These are phyloP conservation scores for Macropis europaea DNA, from an alignment of 2,888 invertebrate genomes.

Conservation along the genomic window DNA sequence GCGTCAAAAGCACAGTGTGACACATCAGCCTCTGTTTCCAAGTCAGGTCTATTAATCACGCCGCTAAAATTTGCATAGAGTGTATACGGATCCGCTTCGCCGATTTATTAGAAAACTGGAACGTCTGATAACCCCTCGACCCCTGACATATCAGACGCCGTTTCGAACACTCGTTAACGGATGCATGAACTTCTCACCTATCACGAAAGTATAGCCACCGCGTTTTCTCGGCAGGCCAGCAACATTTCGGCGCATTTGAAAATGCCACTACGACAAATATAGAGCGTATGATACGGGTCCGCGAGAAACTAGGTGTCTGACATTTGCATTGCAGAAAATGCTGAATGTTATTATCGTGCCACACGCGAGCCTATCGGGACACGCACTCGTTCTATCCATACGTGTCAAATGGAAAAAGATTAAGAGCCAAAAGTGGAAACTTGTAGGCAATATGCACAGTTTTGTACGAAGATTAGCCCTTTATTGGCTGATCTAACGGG, in stretches of 20 bases:
- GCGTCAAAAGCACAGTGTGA: not conserved
- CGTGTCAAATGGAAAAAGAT: not conserved
- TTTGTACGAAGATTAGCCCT: no score
- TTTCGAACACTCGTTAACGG: slow-evolving; percentile 25
- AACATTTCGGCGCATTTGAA: slow-evolving; percentile 35
- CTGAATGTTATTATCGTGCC: slow-evolving; percentile 15
- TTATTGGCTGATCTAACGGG: no score
- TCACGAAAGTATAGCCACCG: slow-evolving; percentile 44
- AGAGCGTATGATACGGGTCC: slow-evolving; percentile 31
- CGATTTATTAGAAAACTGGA: slow-evolving; percentile 7
- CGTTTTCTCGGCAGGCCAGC: slow-evolving; percentile 2
- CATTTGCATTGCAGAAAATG: slow-evolving; percentile 37
- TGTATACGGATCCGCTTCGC: not conserved
- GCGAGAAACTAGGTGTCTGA: slow-evolving; percentile 30
- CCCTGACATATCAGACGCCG: slow-evolving; percentile 33
- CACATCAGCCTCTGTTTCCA: not conserved
- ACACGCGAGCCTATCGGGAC: slow-evolving; percentile 25
- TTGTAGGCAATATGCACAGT: no score
- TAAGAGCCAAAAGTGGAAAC: slow-evolving; percentile 12
- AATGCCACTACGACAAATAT: slow-evolving; percentile 36
- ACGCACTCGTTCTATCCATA: not conserved
- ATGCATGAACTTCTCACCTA: slow-evolving; percentile 54
- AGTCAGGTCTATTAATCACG: slow-evolving; percentile 20
- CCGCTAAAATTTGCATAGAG: not conserved
- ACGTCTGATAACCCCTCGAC: slow-evolving; percentile 10